Conservation (phyloP, 2,888 invertebrate species). For the Cephalotes varians region DNA sequence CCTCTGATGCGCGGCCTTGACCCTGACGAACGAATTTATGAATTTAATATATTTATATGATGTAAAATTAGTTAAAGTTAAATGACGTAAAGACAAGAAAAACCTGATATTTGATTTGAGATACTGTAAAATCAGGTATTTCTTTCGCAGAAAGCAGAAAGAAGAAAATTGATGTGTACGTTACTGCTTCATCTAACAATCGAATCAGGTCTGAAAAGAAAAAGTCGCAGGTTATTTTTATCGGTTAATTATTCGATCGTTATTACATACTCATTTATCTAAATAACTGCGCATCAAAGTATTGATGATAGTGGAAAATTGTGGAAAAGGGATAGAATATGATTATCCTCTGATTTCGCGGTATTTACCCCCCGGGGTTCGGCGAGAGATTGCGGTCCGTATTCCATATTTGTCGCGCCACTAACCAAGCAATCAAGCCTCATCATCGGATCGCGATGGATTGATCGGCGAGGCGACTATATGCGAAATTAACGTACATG, state of each 20-base stretch:
- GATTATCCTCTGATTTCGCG: conserved; percentile 65
- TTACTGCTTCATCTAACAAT: not conserved
- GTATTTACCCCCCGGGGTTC: conserved; percentile 66
- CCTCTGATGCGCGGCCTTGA: conserved; percentile 22
- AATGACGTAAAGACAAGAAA: not conserved
- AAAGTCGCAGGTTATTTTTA: not conserved
- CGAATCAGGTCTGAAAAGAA: not conserved
- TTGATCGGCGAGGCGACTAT: conserved; percentile 49
- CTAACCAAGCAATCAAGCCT: conserved; percentile 73
- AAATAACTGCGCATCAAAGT: not conserved
- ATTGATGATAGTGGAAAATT: not conserved
- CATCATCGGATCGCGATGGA: conserved; percentile 66
- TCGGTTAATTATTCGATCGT: not conserved
- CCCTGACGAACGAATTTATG: conserved; percentile 1
- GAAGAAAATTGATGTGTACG: not conserved
- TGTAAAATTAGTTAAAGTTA: too few species aligned
- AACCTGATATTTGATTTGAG: not conserved
- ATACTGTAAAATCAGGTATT: not conserved
- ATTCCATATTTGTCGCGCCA: conserved; percentile 78
- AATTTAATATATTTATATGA: not conserved
- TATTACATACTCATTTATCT: not conserved
- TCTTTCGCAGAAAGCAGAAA: not conserved
- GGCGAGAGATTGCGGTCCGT: conserved; percentile 74
- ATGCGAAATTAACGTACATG: conserved; percentile 27
- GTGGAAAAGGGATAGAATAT: not conserved